Conservation (phyloP, 2,888 invertebrate genomes). For the Catocala sponsa region DNA sequence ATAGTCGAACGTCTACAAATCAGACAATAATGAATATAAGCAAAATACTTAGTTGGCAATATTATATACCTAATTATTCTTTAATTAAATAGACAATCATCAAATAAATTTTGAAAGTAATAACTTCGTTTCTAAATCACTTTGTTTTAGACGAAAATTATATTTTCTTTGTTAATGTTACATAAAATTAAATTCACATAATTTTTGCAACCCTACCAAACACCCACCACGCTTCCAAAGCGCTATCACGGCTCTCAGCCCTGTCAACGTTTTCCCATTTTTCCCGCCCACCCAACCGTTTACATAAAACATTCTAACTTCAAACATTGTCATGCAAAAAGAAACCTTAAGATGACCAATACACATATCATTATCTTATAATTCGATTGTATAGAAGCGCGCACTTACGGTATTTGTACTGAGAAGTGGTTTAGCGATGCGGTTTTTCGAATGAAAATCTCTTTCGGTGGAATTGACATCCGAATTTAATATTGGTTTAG, state of each 20-base stretch:
- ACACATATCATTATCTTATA: constrained; percentile 13
- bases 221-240: constrained; percentile 76
- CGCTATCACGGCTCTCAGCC: constrained; percentile 86
- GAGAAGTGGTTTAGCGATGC: constrained; percentile 72
- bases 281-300: constrained; percentile 67
- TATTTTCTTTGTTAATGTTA: no score
- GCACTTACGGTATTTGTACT: constrained; percentile 51
- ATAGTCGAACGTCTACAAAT: no score
- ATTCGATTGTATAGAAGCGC: constrained; percentile 3
- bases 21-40: no score
- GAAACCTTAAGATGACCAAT: constrained; percentile 22
- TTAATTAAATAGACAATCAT: no score
- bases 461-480: constrained; percentile 76
- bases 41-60: no score
- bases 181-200: constrained; percentile 1
- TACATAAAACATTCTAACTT: constrained; percentile 40
- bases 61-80: no score
- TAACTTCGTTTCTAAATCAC: no score
- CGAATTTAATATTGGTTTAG: constrained; percentile 77
- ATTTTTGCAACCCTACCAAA: constrained; percentile 66
- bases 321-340: constrained; percentile 25
- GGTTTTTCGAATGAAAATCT: constrained; percentile 84
- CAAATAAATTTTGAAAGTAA: no score
- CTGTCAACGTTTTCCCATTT: constrained; percentile 85
- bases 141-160: no score